Evolutionary conservation across 2,113 vertebrate species (phyloP), one percentile per base, ranked within the genome.

Genomic region (Hemibagrus wyckioides): DNA sequence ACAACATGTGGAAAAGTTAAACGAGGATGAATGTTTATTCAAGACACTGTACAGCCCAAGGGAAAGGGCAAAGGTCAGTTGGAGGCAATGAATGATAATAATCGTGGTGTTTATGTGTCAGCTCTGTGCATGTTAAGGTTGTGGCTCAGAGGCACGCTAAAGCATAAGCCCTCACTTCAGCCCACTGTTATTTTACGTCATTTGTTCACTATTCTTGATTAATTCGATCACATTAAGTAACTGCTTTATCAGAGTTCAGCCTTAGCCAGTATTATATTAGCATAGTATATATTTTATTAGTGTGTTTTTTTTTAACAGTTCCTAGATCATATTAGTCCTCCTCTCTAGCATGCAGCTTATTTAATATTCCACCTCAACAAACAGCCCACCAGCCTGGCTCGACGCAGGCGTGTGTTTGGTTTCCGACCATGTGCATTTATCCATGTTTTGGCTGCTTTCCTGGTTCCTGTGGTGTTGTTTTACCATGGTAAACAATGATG

Each of bases 401-500:
- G 33, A 36, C 39, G 52, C 21, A 57, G 28, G 21, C 54, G 14
- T 57, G 30, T 13, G 30, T 80, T 57, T 80, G 79, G 54, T 80
- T 80, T 19, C 33, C 33, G 1, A 36, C 52, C 52, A 39, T 50
- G 28, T 36, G 77, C 33, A 56, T 59, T 39, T 39, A 39, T 25
- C 59, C 54, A 59, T 41, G 33, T 41, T 80, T 36, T 80, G 52
- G 52, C 19, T 25, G 21, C 54, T 15, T 36, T 81, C 5, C 79
- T 39, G 54, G 54, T 59, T 21, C 21, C 17, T 25, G 54, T 57
- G 36, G 50, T 80, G 15, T 0, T 79, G 13, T 80, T 80, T 25
- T 54, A 80, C 77, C 8, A 17, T 80, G 50, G n/a, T 77, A n/a
- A 80, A 80, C n/a, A 56, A 56, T 80, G n/a, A 23, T 80, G 21